phyloP scores from a whole-genome alignment of 2,888 invertebrate species.

The Malthinus seriepunctatus region DNA sequence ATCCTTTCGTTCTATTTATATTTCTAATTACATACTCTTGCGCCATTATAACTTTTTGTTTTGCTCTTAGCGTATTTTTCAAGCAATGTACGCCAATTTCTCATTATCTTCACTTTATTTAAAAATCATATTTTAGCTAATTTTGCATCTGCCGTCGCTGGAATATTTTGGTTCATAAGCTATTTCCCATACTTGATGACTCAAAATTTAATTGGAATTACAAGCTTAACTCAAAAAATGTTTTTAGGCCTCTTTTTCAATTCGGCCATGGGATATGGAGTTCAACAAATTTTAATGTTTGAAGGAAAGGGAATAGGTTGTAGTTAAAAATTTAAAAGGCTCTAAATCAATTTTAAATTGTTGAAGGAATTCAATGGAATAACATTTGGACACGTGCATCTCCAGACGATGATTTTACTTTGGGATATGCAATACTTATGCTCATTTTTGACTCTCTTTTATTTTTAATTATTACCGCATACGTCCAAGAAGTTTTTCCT shows the following conservation, averaged over 20 bases:
- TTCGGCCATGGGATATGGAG: conserved; percentile 79
- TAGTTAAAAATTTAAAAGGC: not conserved
- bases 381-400: conserved; percentile 65
- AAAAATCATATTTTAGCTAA: not conserved
- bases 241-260: conserved; percentile 71
- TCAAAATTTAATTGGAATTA: conserved; percentile 63
- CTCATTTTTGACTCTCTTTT: conserved; percentile 68
- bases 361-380: conserved; percentile 63
- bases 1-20: conserved; percentile 65
- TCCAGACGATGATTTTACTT: conserved; percentile 68
- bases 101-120: not conserved
- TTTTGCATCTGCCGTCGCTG: conserved; percentile 6
- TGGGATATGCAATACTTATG: conserved; percentile 74
- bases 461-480: conserved; percentile 78
- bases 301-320: conserved; percentile 72
- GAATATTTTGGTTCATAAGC: conserved; percentile 5
- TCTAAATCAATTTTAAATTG: not conserved
- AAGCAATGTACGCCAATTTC: conserved; percentile 62
- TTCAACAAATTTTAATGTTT: conserved; percentile 71
- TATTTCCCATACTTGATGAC: conserved; percentile 57
- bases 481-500: conserved; percentile 84
- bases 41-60: conserved; percentile 70
- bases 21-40: conserved; percentile 69
- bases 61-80: conserved; percentile 75
- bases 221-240: conserved; percentile 64